These are phyloP conservation scores for Rotaria macrura DNA, from an alignment of 2,888 invertebrate species.

Conservation along the genomic window DNA sequence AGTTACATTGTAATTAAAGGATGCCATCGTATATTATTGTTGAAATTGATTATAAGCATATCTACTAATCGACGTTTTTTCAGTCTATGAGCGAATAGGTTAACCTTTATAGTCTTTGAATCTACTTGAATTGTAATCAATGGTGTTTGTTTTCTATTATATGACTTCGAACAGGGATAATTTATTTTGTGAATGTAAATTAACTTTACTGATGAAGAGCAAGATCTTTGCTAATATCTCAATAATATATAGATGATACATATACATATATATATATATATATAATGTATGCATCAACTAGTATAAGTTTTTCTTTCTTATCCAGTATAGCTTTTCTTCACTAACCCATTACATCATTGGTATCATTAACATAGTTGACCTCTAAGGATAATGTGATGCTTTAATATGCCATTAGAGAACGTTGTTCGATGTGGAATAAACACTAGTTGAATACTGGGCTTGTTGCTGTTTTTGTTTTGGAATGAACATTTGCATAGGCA, in stretches of 20 bases:
- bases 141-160: no score
- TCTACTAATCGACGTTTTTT: no score
- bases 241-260: background rate
- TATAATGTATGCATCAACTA: background rate
- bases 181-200: background rate
- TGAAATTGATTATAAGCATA: no score
- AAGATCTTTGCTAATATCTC: background rate
- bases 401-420: background rate
- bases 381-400: background rate
- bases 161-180: background rate
- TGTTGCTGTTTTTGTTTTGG: background rate
- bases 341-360: background rate
- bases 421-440: background rate
- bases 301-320: background rate
- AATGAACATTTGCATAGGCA: background rate
- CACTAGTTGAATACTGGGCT: background rate
- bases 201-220: background rate
- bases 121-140: no score
- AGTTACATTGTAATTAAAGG: no score
- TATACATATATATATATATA: background rate
- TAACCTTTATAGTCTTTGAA: no score
- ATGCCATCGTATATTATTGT: no score
- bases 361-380: conserved; percentile 12
- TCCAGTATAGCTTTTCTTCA: background rate
- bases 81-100: no score